Base-by-base conservation (phyloP, 2,797 vertebrate species). In the Silurus aristotelis region DNA sequence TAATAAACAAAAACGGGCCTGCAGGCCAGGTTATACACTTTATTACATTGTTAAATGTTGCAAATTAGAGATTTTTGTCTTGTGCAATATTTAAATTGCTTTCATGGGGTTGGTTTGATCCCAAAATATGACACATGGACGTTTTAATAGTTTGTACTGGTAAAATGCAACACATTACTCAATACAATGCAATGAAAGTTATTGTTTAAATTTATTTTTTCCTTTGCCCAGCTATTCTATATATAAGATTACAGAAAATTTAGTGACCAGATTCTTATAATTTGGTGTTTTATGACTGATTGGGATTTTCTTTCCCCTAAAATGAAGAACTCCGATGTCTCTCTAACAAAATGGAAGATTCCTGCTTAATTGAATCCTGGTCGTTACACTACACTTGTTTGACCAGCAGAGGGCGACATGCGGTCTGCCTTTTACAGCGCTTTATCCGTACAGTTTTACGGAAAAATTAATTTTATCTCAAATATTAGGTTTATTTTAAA, bases 361-460 rank as follows among this genome's bases (percentile, higher is more conserved):
- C 52, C 15, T 75, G 15, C 9, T 10, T 58, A 5, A 67, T 13
- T 27, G 6, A 66, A 19, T 48, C 46, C 63, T 67, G 46, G 5
- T 56, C n/a, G 73, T 66, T 31, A 20, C 20, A 17, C 19, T 63
- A 22, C 61, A 60, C 5, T 17, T 63, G 48, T 83, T 46, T 66
- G n/a, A 55, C 92, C 95, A 94, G 90, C 85, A 31, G 93, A 92
- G 88, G 93, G 94, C 89, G 90, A 89, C 88, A 89, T 10, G 12
- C 38, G 7, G 22, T n/a, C 43, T 61, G 27, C 48, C 2, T 60
- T 58, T 58, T 5, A 66, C 61, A 67, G 1, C 22, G 82, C 60
- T 43, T 58, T 17, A 78, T 3, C 43, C 6, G 52, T 60, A 17
- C 20, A 27, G 31, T 48, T 10, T 80, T 48, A 2, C 12, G 22